Conservation (phyloP, 2,113 vertebrate genomes). For the Leucoraja erinaceus region DNA sequence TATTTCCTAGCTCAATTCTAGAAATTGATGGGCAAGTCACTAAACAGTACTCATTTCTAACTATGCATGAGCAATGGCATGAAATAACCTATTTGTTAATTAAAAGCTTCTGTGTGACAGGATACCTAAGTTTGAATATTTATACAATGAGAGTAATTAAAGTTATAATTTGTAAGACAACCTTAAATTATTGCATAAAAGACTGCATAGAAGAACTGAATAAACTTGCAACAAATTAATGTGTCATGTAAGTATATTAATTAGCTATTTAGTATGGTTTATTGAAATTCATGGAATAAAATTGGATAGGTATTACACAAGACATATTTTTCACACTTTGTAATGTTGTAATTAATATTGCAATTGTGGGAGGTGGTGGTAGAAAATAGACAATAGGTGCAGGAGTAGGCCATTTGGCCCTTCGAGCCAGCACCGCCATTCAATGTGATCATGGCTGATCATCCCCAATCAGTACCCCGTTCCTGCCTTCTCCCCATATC, state of each 20-base stretch:
- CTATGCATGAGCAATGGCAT: background rate
- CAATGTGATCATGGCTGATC: no score
- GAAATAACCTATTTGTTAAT: background rate
- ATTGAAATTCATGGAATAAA: background rate
- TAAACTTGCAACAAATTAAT: background rate
- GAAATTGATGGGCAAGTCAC: background rate
- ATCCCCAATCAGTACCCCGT: no score
- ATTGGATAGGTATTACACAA: background rate
- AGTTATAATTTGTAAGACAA: background rate
- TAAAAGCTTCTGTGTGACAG: background rate
- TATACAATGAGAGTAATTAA: no score
- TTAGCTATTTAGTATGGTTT: background rate
- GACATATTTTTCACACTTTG: background rate
- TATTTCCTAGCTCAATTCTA: background rate
- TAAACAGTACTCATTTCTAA: background rate
- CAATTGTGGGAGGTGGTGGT: background rate
- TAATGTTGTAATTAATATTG: background rate
- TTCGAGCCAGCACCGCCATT: no score
- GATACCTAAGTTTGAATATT: background rate
- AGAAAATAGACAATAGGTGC: no score
- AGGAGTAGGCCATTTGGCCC: no score
- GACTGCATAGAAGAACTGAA: background rate
- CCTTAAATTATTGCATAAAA: background rate
- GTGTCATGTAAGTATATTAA: background rate
- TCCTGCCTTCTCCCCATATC: no score